Conservation (phyloP, 2,888 invertebrate species). For the Synanthedon andrenaeformis region DNA sequence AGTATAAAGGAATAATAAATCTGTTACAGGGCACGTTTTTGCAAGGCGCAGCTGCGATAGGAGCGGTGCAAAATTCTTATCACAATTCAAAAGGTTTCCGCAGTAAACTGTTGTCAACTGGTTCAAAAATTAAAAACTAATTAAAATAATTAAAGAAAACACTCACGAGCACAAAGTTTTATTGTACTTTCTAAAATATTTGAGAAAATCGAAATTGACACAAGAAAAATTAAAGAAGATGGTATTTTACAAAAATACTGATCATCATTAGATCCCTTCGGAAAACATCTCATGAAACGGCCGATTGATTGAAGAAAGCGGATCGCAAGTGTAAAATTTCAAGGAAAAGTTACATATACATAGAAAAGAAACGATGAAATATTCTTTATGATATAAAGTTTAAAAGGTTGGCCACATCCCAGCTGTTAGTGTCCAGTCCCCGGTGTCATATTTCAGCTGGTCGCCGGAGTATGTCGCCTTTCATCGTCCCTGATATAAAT, state of each 20-base stretch:
- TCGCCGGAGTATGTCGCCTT: conserved; percentile 10
- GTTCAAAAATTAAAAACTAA: too few species aligned
- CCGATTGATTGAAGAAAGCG: too few species aligned
- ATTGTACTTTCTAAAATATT: too few species aligned
- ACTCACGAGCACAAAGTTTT: background rate
- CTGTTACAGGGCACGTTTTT: conserved; percentile 28
- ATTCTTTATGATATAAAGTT: too few species aligned
- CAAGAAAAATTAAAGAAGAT: too few species aligned
- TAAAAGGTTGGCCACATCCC: conserved; percentile 21
- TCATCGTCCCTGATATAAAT: conserved; percentile 19
- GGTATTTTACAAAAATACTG: too few species aligned
- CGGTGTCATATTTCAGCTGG: conserved; percentile 16
- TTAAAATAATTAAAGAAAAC: conserved; percentile 5
- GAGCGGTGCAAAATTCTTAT: conserved; percentile 23
- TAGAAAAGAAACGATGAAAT: too few species aligned
- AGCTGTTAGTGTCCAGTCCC: conserved; percentile 11
- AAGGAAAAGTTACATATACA: too few species aligned
- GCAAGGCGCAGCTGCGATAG: conserved; percentile 24
- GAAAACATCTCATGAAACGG: too few species aligned
- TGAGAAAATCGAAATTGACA: too few species aligned
- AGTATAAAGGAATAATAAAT: background rate
- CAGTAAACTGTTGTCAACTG: background rate
- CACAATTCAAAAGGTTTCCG: conserved; percentile 9
- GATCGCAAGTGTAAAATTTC: too few species aligned
- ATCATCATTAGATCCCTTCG: too few species aligned